Evolutionary conservation across 2,113 vertebrate species (phyloP).

Genomic region (Rhegmatorhina hoffmannsi): DNA sequence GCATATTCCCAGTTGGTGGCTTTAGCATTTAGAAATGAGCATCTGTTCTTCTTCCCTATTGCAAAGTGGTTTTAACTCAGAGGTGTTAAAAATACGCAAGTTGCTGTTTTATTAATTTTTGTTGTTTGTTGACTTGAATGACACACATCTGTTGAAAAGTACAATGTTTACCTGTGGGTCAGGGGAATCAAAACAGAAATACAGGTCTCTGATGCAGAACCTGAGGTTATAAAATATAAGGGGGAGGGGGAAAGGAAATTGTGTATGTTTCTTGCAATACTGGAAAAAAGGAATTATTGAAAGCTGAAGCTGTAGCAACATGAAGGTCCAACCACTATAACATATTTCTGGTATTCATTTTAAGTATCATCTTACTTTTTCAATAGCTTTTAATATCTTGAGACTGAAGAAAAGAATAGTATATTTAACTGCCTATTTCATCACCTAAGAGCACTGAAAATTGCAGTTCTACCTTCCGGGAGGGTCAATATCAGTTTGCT

Average conservation of each 20-base stretch:
- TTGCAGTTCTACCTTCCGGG: background rate
- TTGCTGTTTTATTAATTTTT: constrained; percentile 79
- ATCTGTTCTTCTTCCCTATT: constrained; percentile 78
- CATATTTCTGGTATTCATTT: background rate
- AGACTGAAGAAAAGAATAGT: background rate
- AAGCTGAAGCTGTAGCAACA: background rate
- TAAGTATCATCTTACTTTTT: background rate
- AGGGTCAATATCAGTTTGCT: background rate
- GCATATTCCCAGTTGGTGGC: constrained; percentile 81
- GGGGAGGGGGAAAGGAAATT: background rate
- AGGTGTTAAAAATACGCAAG: constrained; percentile 79
- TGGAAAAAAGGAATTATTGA: background rate
- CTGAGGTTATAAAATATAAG: background rate
- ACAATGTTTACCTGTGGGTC: constrained; percentile 73
- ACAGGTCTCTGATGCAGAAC: constrained; percentile 48
- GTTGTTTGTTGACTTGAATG: constrained; percentile 77
- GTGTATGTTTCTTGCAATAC: background rate
- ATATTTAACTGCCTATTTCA: background rate
- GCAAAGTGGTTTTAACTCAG: constrained; percentile 74
- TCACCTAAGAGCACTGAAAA: background rate
- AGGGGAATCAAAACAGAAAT: constrained; percentile 71
- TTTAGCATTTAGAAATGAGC: constrained; percentile 82
- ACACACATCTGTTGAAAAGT: constrained; percentile 68
- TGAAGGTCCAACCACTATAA: background rate
- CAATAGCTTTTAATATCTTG: background rate